A percentile compares a stretch with the other conserved stretches of the same genome.
Conservation (phyloP, 1,140 invertebrate genomes). For the Druon quercuslanigerum region DNA sequence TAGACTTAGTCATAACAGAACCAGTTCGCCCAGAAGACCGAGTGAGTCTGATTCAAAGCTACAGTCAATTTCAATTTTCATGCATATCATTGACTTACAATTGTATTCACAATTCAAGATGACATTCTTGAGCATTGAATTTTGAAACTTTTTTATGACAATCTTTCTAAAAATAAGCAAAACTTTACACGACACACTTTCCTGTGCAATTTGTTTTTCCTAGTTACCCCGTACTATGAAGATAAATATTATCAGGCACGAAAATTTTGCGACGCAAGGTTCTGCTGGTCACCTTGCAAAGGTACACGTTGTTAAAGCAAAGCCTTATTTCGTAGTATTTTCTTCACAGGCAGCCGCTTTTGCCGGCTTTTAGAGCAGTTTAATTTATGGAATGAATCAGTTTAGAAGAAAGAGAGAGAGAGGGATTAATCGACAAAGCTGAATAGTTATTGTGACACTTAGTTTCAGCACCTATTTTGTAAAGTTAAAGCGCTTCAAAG, state of each 20-base stretch:
- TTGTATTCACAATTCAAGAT: neutral
- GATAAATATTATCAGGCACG: slow-evolving; percentile 66
- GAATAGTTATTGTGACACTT: neutral
- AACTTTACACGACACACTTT: slow-evolving; percentile 36
- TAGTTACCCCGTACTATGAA: slow-evolving; percentile 67
- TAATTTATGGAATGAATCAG: slow-evolving; percentile 45
- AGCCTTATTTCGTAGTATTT: slow-evolving; percentile 32
- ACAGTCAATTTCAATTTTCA: neutral
- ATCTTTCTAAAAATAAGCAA: neutral
- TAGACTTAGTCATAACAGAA: slow-evolving; percentile 67
- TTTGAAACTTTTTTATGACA: slow-evolving; percentile 3
- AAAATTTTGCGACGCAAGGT: slow-evolving; percentile 69
- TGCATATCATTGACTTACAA: neutral
- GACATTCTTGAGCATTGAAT: neutral
- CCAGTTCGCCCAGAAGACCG: slow-evolving; percentile 79
- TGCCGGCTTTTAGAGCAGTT: slow-evolving; percentile 60
- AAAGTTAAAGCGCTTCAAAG: neutral
- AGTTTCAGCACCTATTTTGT: neutral
- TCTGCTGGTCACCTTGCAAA: slow-evolving; percentile 66
- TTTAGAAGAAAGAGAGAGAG: neutral
- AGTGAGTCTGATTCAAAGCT: slow-evolving; percentile 73
- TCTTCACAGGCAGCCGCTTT: slow-evolving; percentile 42
- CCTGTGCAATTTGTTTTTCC: slow-evolving; percentile 64
- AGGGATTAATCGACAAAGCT: neutral
- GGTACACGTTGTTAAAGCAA: slow-evolving; percentile 57